phyloP scores from a whole-genome alignment of 2,888 invertebrate genomes.

The Euspilapteryx auroguttella region DNA sequence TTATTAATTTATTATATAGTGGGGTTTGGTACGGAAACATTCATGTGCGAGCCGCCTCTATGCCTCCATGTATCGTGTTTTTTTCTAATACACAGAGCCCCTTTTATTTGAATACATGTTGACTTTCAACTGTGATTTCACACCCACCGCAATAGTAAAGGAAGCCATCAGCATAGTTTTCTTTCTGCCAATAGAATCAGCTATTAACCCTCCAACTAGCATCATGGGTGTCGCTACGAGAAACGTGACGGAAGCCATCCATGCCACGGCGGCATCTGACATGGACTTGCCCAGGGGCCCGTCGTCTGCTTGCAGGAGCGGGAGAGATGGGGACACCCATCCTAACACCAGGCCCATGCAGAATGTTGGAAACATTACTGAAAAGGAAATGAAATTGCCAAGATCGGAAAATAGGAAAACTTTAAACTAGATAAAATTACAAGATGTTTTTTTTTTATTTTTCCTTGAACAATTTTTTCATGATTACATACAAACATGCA shows the following conservation, averaged over 20 bases:
- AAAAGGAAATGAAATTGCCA: background rate
- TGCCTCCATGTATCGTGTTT: too few relatives aligned
- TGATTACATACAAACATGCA: too few relatives aligned
- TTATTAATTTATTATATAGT: too few relatives aligned
- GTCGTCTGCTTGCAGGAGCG: slow-evolving; percentile 14
- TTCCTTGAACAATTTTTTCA: too few relatives aligned
- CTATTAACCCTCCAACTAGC: slow-evolving; percentile 19
- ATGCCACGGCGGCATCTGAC: slow-evolving; percentile 17
- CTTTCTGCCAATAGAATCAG: slow-evolving; percentile 23
- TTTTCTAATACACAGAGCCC: too few relatives aligned
- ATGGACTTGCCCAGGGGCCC: slow-evolving; percentile 15
- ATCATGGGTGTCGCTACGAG: slow-evolving; percentile 23
- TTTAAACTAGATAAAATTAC: too few relatives aligned
- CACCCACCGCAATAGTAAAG: slow-evolving; percentile 29
- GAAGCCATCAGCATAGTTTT: slow-evolving; percentile 23
- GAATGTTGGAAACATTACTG: slow-evolving; percentile 24
- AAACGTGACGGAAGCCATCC: slow-evolving; percentile 26
- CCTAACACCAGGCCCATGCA: slow-evolving; percentile 21
- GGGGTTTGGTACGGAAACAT: too few relatives aligned
- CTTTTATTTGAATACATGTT: too few relatives aligned
- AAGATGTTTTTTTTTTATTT: too few relatives aligned
- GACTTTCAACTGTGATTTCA: too few relatives aligned
- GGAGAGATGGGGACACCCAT: slow-evolving; percentile 25
- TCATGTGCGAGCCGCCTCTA: too few relatives aligned
- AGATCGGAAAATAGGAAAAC: too few relatives aligned